These are phyloP conservation scores for Pseudeuparius sepicola DNA, from an alignment of 2,888 invertebrate genomes.

Conservation along the genomic window DNA sequence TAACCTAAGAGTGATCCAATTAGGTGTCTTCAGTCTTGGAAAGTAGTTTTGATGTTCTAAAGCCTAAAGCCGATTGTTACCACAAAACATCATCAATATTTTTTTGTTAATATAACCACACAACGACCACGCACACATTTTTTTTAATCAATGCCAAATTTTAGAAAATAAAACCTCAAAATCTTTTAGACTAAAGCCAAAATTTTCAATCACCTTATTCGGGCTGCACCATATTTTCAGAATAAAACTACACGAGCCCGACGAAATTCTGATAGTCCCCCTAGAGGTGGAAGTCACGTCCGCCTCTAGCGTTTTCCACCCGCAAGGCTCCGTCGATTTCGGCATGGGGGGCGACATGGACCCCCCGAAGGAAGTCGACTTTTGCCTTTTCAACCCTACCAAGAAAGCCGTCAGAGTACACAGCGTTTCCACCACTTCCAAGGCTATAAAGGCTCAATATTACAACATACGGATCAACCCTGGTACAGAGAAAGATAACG, in stretches of 20 bases:
- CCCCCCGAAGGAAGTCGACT: slow-evolving; percentile 47
- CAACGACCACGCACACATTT: too few relatives aligned
- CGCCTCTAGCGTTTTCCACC: slow-evolving; percentile 63
- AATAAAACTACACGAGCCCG: slow-evolving; percentile 59
- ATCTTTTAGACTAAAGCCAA: too few relatives aligned
- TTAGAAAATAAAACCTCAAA: too few relatives aligned
- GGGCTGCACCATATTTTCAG: too few relatives aligned
- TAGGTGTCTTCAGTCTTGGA: too few relatives aligned
- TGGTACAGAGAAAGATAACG: slow-evolving; percentile 40
- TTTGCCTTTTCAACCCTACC: slow-evolving; percentile 57
- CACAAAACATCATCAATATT: too few relatives aligned
- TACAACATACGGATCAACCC: slow-evolving; percentile 55
- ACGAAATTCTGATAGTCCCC: slow-evolving; percentile 65
- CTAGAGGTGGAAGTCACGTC: slow-evolving; percentile 71
- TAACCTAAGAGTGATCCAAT: too few relatives aligned
- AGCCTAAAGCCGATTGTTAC: too few relatives aligned
- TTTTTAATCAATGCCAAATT: too few relatives aligned
- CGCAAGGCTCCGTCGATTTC: slow-evolving; percentile 70
- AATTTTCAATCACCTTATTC: too few relatives aligned
- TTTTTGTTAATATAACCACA: too few relatives aligned
- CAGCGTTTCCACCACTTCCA: slow-evolving; percentile 50
- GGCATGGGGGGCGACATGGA: slow-evolving; percentile 68
- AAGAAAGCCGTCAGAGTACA: slow-evolving; percentile 57
- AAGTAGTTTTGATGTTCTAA: too few relatives aligned
- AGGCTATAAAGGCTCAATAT: slow-evolving; percentile 57